Conservation (phyloP, 2,888 invertebrate species). For the Andrena hattorfiana region DNA sequence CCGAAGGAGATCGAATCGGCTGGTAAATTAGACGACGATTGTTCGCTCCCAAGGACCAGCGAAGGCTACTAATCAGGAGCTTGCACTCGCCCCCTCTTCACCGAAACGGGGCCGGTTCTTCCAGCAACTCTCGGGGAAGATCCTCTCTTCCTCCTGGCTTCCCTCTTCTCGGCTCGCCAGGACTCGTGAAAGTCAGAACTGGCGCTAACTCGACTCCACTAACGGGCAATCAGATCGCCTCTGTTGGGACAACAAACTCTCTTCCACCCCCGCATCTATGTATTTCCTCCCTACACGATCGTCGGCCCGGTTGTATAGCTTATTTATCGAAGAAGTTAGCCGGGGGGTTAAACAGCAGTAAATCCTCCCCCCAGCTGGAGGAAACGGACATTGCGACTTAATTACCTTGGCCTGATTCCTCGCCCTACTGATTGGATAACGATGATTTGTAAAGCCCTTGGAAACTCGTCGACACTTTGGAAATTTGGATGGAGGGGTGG, state of each 20-base stretch:
- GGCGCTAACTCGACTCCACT: constrained; percentile 80
- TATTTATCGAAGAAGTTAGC: constrained; percentile 83
- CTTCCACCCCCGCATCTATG: constrained; percentile 49
- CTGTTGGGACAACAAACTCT: constrained; percentile 82
- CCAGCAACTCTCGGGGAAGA: constrained; percentile 63
- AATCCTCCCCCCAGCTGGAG: constrained; percentile 73
- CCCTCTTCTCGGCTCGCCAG: constrained; percentile 55
- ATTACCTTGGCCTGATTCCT: constrained; percentile 75
- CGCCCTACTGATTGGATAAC: constrained; percentile 77
- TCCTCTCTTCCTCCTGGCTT: constrained; percentile 24
- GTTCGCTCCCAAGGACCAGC: constrained; percentile 64
- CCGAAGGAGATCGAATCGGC: constrained; percentile 63
- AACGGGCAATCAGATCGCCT: constrained; percentile 84
- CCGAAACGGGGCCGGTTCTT: constrained; percentile 62
- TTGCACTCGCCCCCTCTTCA: constrained; percentile 67
- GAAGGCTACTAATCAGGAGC: constrained; percentile 77
- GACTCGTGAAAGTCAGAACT: constrained; percentile 76
- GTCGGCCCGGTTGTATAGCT: constrained; percentile 75
- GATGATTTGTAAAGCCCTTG: constrained; percentile 75
- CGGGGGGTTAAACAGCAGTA: constrained; percentile 82
- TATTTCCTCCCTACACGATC: constrained; percentile 37
- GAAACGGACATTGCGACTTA: constrained; percentile 78
- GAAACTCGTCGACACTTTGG: neutral
- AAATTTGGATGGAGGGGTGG: neutral
- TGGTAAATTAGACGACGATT: constrained; percentile 74